A percentile compares a stretch with the other conserved stretches of the same genome.
Conservation (phyloP, 2,113 vertebrate species). For the Clarias gariepinus region DNA sequence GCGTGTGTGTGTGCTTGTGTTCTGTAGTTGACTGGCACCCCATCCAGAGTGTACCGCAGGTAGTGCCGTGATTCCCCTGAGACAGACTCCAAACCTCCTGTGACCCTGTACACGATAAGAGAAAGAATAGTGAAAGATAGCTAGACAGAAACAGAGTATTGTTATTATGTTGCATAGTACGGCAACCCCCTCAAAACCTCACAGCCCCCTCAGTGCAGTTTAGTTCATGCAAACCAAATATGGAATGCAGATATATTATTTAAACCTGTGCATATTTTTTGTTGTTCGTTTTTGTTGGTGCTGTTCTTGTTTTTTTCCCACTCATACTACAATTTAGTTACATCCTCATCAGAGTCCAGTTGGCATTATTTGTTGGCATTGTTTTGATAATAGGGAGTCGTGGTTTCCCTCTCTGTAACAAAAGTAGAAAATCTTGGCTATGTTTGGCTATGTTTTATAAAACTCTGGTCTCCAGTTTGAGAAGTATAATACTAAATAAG, state of each 20-base stretch:
- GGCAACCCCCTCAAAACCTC: neutral
- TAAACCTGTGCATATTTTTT: neutral
- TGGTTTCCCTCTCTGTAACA: neutral
- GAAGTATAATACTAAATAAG: neutral
- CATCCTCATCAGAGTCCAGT: neutral
- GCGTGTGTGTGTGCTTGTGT: no score
- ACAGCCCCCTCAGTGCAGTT: neutral
- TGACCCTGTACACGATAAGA: no score
- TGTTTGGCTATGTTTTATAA: neutral
- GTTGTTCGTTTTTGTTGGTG: neutral
- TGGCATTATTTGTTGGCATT: neutral
- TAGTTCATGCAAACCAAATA: neutral
- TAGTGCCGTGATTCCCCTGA: no score
- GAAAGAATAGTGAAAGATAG: no score
- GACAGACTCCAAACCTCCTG: no score
- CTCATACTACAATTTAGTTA: neutral
- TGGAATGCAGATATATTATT: neutral
- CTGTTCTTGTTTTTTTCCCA: neutral
- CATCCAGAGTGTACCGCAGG: no score
- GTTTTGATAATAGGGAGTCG: neutral
- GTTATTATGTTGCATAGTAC: neutral
- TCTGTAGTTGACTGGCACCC: no score
- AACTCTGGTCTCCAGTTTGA: neutral
- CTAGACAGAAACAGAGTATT: no score
- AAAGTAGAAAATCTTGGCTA: neutral